Conservation (phyloP, 2,888 invertebrate genomes). For the Dasysyrphus tricinctus region DNA sequence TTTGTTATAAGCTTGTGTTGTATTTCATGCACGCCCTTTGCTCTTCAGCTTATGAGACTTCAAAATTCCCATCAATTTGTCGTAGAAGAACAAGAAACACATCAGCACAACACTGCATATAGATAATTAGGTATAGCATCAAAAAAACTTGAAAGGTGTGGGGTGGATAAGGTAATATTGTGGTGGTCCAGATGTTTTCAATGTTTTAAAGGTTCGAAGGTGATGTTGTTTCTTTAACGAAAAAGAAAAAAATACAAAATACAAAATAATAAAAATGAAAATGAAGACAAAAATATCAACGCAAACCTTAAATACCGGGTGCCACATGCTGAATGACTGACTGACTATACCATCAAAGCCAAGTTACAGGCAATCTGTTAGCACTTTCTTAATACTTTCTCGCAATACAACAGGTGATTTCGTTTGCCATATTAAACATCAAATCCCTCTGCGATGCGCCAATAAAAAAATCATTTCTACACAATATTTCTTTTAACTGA, state of each 20-base stretch:
- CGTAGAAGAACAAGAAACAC: not conserved
- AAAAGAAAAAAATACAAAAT: too few relatives aligned
- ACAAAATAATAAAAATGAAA: slow-evolving; percentile 2
- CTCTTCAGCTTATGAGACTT: slow-evolving; percentile 18
- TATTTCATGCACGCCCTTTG: slow-evolving; percentile 5
- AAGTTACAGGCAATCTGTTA: slow-evolving; percentile 34
- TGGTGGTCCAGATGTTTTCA: slow-evolving; percentile 30
- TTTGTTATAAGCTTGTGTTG: not conserved
- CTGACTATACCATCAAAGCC: not conserved
- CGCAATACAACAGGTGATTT: slow-evolving; percentile 50
- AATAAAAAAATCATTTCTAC: slow-evolving; percentile 50
- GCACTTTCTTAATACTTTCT: slow-evolving; percentile 35
- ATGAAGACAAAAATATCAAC: slow-evolving; percentile 11
- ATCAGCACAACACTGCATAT: slow-evolving; percentile 9
- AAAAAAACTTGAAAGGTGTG: not conserved
- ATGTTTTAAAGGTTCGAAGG: slow-evolving; percentile 17
- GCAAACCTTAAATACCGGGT: slow-evolving; percentile 18
- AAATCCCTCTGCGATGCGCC: slow-evolving; percentile 36
- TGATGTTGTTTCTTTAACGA: not conserved
- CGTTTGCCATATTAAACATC: slow-evolving; percentile 49
- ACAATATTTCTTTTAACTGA: slow-evolving; percentile 6
- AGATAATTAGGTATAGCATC: slow-evolving; percentile 39
- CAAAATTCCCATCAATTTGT: slow-evolving; percentile 41
- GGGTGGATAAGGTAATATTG: not conserved
- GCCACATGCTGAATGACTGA: slow-evolving; percentile 25